Conservation (phyloP, 2,888 invertebrate genomes). For the Callinectes sapidus region DNA sequence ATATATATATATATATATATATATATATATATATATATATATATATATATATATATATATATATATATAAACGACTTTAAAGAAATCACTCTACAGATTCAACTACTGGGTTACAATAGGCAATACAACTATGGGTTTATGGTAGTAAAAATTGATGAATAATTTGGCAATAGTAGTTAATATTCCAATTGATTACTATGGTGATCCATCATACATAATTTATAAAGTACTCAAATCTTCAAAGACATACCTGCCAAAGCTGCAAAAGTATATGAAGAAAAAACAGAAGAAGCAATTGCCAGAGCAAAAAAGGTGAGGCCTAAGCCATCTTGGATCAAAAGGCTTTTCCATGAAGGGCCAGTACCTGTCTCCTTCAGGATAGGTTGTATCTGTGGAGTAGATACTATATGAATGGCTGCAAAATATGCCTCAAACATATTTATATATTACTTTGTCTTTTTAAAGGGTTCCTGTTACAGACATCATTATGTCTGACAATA, state of each 20-base stretch:
- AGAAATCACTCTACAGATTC: neutral
- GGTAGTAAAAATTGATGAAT: neutral
- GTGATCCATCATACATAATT: neutral
- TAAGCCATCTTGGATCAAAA: conserved; percentile 72
- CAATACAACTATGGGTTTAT: neutral
- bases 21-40: neutral
- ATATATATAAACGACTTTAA: neutral
- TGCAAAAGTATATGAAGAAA: conserved; percentile 55
- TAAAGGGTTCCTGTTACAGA: neutral
- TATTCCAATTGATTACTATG: neutral
- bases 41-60: conserved; percentile 10
- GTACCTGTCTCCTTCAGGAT: conserved; percentile 73
- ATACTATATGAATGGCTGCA: neutral
- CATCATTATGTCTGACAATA: neutral
- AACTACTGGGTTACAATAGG: too few relatives aligned
- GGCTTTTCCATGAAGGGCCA: conserved; percentile 70
- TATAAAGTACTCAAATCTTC: neutral
- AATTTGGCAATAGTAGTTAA: neutral
- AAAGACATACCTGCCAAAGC: conserved; percentile 56
- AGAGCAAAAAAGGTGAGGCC: conserved; percentile 67
- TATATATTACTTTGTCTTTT: neutral
- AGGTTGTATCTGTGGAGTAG: conserved; percentile 75
- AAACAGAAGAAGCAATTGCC: conserved; percentile 70
- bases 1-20: neutral
- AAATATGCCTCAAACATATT: neutral